Base-by-base conservation (phyloP, 2,888 invertebrate species). In the Ophion ellenae region DNA sequence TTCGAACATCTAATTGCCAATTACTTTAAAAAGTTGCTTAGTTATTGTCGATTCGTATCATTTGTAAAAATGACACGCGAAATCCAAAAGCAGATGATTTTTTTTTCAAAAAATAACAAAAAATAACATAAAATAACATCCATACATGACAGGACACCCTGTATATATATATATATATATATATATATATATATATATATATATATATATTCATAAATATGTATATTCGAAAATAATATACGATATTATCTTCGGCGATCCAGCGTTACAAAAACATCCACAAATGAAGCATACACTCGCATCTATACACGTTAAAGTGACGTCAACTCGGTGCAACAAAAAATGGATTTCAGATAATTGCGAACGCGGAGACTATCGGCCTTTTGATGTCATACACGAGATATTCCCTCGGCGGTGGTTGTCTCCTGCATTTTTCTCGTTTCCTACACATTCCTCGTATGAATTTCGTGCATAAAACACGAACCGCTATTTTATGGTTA, bases 351-450 rank as follows among this genome's bases (percentile, higher is more conserved):
- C 57, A 36, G 40, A 83, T 75, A 75, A 83, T 77, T 66, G 66
- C 32, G n/a, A 63, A 73, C 20, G 47, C 24, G 36, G 53, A 17
- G 24, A 20, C 81, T 47, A 77, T 71, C 77, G 28, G 71, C 71
- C 14, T 24, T 67, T 67, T 67, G 61, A 74, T n/a, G 73, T 73
- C 73, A 81, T 64, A 40, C 40, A 36, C 63, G 36, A 20, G 28
- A 10, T 73, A 80, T 80, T 80, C 79, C 79, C 79, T 53, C n/a
- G 79, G 9, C 40, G 53, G 71, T 53, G 64, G 71, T 81, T 79
- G 17, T 45, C 71, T n/a, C 36, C 74, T 53, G n/a, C 77, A n/a
- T 61, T n/a, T 53, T 36, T 24, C 28, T 53, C 63, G 36, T 83
- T 24, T 14, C 53, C 59, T 17, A 64, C 14, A 57, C 53, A 14